A percentile compares a stretch with the other conserved stretches of the same genome.
Conservation (phyloP, 2,797 vertebrate species). For the Lutjanus campechanus region DNA sequence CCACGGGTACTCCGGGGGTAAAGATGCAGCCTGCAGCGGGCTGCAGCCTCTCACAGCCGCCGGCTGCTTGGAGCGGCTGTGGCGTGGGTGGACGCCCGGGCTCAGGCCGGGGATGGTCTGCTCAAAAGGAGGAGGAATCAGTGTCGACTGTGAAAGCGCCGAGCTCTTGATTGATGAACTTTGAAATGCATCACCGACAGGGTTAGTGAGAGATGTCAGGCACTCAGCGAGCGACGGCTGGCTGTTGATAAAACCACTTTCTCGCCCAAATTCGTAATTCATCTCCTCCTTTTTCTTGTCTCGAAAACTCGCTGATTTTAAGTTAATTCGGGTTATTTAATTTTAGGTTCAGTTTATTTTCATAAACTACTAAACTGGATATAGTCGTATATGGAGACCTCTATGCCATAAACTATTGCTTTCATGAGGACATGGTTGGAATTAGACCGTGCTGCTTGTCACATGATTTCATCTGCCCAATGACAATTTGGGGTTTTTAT, state of each 20-base stretch:
- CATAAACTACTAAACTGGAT: slow-evolving; percentile 92
- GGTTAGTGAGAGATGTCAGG: slow-evolving; percentile 98
- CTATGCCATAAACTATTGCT: slow-evolving; percentile 98
- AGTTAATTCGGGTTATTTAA: neutral
- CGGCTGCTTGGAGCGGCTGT: slow-evolving; percentile 90
- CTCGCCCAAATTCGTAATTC: slow-evolving; percentile 99
- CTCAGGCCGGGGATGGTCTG: slow-evolving; percentile 96
- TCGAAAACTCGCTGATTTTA: slow-evolving; percentile 89
- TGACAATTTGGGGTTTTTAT: slow-evolving; percentile 99
- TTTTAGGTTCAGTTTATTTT: slow-evolving; percentile 74
- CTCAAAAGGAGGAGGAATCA: slow-evolving; percentile 99
- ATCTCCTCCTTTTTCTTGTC: slow-evolving; percentile 93
- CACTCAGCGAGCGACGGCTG: slow-evolving; percentile 99
- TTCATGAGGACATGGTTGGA: slow-evolving; percentile 98
- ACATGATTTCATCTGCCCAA: slow-evolving; percentile 99
- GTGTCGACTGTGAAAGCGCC: slow-evolving; percentile 97
- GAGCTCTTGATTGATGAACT: slow-evolving; percentile 99
- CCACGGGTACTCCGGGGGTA: slow-evolving; percentile 96
- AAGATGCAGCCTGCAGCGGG: slow-evolving; percentile 89
- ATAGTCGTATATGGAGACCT: slow-evolving; percentile 96
- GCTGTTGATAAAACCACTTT: slow-evolving; percentile 99
- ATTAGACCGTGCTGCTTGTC: slow-evolving; percentile 99
- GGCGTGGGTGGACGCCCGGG: slow-evolving; percentile 93
- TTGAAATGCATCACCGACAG: slow-evolving; percentile 99
- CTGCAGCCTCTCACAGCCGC: slow-evolving; percentile 88